These are phyloP conservation scores for Hydra vulgaris DNA, from an alignment of 30 jellyfish, hydroid and myxozoan genomes.

Conservation along the genomic window DNA sequence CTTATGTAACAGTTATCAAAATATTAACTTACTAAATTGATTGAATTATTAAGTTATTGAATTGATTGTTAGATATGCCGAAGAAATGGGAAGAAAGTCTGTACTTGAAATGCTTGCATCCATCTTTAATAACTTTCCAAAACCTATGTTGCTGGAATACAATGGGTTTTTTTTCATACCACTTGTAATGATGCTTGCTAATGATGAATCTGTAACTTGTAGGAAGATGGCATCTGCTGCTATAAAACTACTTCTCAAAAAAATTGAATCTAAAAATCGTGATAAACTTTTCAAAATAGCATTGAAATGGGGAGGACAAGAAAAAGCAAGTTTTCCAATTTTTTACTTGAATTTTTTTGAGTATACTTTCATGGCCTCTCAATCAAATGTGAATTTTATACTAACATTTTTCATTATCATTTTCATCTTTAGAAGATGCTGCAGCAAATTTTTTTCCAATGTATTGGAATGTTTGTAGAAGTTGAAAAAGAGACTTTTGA, in stretches of 20 bases:
- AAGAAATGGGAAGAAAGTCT: conserved; percentile 65
- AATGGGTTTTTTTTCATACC: conserved; percentile 69
- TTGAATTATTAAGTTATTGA: too few species aligned
- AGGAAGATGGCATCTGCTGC: conserved; percentile 60
- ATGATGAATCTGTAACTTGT: conserved; percentile 80
- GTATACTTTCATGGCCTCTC: too few species aligned
- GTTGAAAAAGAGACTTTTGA: conserved; percentile 56
- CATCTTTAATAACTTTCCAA: conserved; percentile 60
- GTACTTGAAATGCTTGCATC: conserved; percentile 54
- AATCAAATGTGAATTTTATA: neutral
- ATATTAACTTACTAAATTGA: too few species aligned
- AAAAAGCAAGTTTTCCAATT: conserved; percentile 34
- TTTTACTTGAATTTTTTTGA: neutral
- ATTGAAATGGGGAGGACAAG: conserved; percentile 52
- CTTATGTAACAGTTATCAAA: too few species aligned
- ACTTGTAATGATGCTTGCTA: conserved; percentile 62
- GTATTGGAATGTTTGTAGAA: conserved; percentile 72
- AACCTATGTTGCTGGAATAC: conserved; percentile 32
- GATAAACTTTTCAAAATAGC: conserved; percentile 40
- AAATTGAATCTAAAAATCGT: conserved; percentile 27
- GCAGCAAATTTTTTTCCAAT: conserved; percentile 41
- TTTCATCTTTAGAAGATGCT: conserved; percentile 32
- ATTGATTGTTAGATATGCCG: conserved; percentile 38
- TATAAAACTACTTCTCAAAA: conserved; percentile 37
- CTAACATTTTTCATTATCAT: neutral